Evolutionary conservation across 2,113 vertebrate genomes (phyloP), one percentile per base, ranked within the genome.

Genomic region (Micronisus gabar): DNA sequence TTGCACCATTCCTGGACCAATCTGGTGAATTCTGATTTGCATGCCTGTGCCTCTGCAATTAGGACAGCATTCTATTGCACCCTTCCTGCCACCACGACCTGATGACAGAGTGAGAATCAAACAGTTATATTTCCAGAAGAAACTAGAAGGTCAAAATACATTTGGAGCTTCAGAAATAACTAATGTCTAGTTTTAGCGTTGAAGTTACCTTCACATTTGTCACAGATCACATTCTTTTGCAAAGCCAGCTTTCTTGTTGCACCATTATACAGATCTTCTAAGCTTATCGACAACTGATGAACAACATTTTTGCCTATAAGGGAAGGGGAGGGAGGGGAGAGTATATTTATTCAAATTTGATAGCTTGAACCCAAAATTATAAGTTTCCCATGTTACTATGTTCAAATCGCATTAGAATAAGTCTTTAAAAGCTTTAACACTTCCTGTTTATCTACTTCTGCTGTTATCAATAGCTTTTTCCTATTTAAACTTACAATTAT

Each of bases 181-280:
- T 50, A 70, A 50, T 70, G 47, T 70, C 67, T 70, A 70, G 67
- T 50, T 70, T 70, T 38, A 70, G 67, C 15, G 34, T 21, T 50
- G 17, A 48, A 73, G 70, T 15, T 98, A 99, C 99, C 99, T 99
- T 99, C 99, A 98, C 99, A 99, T 98, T 98, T 98, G 61, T 99
- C 99, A 97, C 99, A 99, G 91, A 99, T 98, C 25, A 98, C 97
- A 92, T 99, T 99, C 95, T 99, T 99, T 85, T 99, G 99, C 48
- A 99, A 94, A 81, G 98, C 97, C n/a, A 99, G 97, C 97, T 99
- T 99, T 93, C 98, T 98, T 56, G 99, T 99, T 72, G 98, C 98
- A 91, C 99, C 99, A 53, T 99, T 99, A 93, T 99, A 99, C 88
- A 99, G 98, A 38, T 99, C 99, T 89, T 99, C 99, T 95, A 99